A percentile compares a stretch with the other conserved stretches of the same genome.
These are phyloP conservation scores for Eumerus sabulonum DNA, from an alignment of 2,888 invertebrate genomes.

Conservation along the genomic window DNA sequence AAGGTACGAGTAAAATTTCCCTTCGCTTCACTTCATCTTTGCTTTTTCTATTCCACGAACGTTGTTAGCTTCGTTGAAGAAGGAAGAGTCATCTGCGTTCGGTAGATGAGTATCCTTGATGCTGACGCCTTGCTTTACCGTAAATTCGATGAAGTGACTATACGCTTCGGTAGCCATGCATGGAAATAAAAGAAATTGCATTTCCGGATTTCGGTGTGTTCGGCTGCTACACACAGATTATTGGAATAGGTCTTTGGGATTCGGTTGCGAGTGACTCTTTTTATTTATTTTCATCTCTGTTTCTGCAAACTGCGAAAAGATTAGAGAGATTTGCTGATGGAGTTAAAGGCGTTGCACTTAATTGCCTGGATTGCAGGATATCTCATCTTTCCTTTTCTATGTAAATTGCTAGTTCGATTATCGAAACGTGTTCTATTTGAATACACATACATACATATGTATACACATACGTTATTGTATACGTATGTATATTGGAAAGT, in stretches of 20 bases:
- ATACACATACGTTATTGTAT: too few species aligned
- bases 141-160: conserved; percentile 16
- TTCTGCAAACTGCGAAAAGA: not conserved
- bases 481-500: too few species aligned
- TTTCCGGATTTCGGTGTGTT: conserved; percentile 48
- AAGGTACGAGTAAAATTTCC: not conserved
- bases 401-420: too few species aligned
- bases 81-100: conserved; percentile 20
- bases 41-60: conserved; percentile 28
- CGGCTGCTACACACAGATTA: not conserved
- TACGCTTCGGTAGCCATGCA: conserved; percentile 60
- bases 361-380: conserved; percentile 5
- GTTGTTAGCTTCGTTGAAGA: conserved; percentile 17
- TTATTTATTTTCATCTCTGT: conserved; percentile 29
- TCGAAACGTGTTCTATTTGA: too few species aligned
- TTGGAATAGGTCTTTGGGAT: not conserved
- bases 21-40: conserved; percentile 15
- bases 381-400: not conserved
- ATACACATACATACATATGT: too few species aligned
- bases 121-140: conserved; percentile 54
- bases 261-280: conserved; percentile 5
- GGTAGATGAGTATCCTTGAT: conserved; percentile 25
- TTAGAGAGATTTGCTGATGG: conserved; percentile 35
- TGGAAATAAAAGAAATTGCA: conserved; percentile 64
- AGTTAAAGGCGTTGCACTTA: conserved; percentile 30